Evolutionary conservation across 1,140 invertebrate species (phyloP).

Genomic region (Heliconius hewitsoni): DNA sequence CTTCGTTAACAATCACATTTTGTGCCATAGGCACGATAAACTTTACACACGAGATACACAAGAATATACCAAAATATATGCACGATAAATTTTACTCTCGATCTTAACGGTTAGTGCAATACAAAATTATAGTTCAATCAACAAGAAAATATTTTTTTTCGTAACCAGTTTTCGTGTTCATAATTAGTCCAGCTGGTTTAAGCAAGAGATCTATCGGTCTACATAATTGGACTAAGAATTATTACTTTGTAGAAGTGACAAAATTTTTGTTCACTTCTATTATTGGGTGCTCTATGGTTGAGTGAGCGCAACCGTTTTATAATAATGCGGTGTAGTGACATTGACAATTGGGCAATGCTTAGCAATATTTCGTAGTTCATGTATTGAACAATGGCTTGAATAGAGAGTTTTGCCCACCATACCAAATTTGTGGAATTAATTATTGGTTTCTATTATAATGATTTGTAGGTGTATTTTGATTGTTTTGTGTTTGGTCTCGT

Average conservation of each 20-base stretch:
- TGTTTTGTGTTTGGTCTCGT: background rate
- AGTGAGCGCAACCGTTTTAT: background rate
- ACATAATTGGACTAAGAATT: background rate
- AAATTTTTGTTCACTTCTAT: background rate
- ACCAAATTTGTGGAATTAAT: background rate
- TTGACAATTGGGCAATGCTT: background rate
- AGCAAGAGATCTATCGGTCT: background rate
- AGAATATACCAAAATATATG: background rate
- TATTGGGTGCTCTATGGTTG: background rate
- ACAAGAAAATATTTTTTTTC: background rate
- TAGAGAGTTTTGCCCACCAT: conserved; percentile 1
- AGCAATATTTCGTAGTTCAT: background rate
- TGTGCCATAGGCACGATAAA: background rate
- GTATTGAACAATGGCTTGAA: background rate
- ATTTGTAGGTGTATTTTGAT: background rate
- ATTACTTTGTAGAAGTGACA: conserved; percentile 2
- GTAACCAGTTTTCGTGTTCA: background rate
- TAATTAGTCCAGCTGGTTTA: background rate
- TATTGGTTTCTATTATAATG: background rate
- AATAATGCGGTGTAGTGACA: conserved; percentile 8
- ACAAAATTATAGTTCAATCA: background rate
- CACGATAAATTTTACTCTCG: background rate
- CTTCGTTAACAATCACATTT: no score
- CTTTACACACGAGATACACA: background rate
- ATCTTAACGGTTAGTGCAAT: background rate